These are phyloP conservation scores for Molorchus minor DNA, from an alignment of 2,888 invertebrate genomes.

Conservation along the genomic window DNA sequence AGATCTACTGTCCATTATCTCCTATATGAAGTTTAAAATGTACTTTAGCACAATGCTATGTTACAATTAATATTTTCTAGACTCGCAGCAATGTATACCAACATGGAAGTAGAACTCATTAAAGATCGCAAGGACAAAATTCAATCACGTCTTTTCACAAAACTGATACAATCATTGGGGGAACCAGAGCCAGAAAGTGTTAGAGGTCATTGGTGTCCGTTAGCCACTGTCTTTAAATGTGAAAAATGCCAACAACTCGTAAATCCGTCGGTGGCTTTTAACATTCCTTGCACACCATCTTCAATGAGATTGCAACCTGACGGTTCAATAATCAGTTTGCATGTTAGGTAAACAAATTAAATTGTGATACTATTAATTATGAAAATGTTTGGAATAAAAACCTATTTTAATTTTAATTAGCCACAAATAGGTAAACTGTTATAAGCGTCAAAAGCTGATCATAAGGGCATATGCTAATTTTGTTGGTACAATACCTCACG, in stretches of 20 bases:
- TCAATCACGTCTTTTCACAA: constrained; percentile 83
- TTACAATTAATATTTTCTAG: constrained; percentile 63
- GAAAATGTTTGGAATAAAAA: no score
- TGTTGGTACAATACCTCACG: no score
- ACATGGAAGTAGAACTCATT: constrained; percentile 84
- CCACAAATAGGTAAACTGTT: no score
- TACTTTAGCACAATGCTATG: no score
- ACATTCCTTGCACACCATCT: constrained; percentile 76
- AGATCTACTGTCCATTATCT: no score
- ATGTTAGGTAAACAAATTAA: constrained; percentile 63
- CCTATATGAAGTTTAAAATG: no score
- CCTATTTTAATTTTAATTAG: no score
- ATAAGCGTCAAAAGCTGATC: no score
- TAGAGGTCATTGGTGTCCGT: constrained; percentile 82
- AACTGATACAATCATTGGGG: constrained; percentile 80
- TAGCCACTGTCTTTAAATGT: constrained; percentile 81
- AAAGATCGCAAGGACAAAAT: constrained; percentile 90
- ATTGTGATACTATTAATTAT: constrained; percentile 29
- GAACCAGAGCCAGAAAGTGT: constrained; percentile 80
- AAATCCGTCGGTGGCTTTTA: constrained; percentile 74
- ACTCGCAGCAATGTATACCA: constrained; percentile 87
- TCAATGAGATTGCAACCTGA: constrained; percentile 77
- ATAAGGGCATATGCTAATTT: no score
- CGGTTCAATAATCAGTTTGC: constrained; percentile 77
- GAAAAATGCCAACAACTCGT: constrained; percentile 79